phyloP scores from a whole-genome alignment of 2,113 vertebrate genomes.

The Butastur rufipennis region DNA sequence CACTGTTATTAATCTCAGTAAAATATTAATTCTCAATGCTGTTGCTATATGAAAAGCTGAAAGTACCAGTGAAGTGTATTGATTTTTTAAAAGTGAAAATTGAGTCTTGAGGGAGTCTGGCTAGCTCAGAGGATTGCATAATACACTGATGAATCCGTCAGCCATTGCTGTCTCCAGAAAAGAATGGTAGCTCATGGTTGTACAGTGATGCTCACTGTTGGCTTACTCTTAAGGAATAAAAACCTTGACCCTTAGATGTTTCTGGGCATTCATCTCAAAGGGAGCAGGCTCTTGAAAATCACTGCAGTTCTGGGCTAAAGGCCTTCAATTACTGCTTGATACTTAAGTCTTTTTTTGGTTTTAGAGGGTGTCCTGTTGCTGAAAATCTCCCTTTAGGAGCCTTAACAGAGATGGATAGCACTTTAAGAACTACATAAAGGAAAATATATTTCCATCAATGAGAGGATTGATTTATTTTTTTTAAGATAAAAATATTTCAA shows the following conservation, averaged over 20 bases:
- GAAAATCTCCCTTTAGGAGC: neutral
- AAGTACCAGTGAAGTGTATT: neutral
- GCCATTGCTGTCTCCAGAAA: neutral
- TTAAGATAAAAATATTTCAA: neutral
- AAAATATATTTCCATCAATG: neutral
- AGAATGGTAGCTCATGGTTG: neutral
- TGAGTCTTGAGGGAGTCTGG: neutral
- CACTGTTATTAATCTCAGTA: neutral
- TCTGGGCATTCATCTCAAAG: neutral
- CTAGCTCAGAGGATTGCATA: accelerated
- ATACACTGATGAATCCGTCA: neutral
- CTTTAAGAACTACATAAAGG: neutral
- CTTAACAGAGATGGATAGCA: neutral
- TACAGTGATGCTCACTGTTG: neutral
- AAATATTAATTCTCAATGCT: neutral
- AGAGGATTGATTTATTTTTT: neutral
- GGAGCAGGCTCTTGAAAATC: neutral
- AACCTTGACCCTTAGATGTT: neutral
- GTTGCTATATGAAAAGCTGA: neutral
- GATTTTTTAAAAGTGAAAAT: neutral
- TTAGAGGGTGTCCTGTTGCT: neutral
- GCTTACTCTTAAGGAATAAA: neutral
- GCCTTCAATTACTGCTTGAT: neutral
- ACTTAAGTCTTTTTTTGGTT: neutral
- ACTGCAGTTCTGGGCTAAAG: neutral